Base-by-base conservation (phyloP, 2,113 vertebrate genomes). In the Festucalex cinctus region DNA sequence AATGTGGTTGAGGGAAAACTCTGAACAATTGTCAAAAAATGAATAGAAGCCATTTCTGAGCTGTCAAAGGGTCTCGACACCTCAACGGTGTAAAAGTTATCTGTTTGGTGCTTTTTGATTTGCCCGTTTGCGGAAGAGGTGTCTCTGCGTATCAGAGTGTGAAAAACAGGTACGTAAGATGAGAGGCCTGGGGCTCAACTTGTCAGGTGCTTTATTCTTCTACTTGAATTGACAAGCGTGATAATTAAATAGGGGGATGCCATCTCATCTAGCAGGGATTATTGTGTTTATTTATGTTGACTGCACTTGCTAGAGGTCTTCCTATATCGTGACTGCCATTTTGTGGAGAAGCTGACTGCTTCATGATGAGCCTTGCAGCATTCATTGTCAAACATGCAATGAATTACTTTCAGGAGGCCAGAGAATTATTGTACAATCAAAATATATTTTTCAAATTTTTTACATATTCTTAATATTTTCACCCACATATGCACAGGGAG, bases 241-340 rank as follows among this genome's bases (percentile, higher is more conserved):
- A 90, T 91, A 89, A 91, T 92, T 90, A 91, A 91, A 91, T 82
- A 70, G 80, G 79, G 74, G 87, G 85, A 85, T 79, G 79, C 75
- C 80, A 77, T 85, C 83, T 85, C 82, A 74, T 20, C 22, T 75
- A 80, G 66, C 71, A 63, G 72, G 76, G 86, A 88, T 76, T 71
- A 82, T 82, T 78, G 81, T 86, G 82, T 87, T 85, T 83, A 88
- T 88, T 85, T 88, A 77, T 63, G 73, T 83, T 77, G 80, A 85
- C 81, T 75, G 70, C 68, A 66, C 51, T 0, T 60, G 74, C 87
- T 85, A 87, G 86, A 88, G 76, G 74, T 76, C 63, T 75, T 75
- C 70, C 48, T 73, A 77, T 61, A 81, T 24, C 46, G 72, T 66
- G 74, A 68, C 66, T 53, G 53, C 76, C 81, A 80, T 74, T 86